phyloP scores from a whole-genome alignment of 2,113 vertebrate genomes.

The Brevimyrus niger region DNA sequence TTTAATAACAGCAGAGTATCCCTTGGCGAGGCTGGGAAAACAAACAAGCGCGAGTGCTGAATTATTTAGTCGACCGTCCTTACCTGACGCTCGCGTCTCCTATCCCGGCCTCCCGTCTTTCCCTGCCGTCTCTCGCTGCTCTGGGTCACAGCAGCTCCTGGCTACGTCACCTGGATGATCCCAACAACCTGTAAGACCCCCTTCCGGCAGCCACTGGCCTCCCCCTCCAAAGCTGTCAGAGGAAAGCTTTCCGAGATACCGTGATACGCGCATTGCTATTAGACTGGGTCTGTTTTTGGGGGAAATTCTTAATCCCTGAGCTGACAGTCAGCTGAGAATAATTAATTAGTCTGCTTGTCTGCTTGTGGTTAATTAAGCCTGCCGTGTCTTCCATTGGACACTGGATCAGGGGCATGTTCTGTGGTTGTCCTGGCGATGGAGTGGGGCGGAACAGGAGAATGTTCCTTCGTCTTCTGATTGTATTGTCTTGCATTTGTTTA shows the following conservation, averaged over 20 bases:
- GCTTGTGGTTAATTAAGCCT: slow-evolving; percentile 31
- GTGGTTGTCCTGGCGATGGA: neutral
- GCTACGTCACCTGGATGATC: neutral
- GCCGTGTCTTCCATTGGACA: slow-evolving; percentile 25
- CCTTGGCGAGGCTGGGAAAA: neutral
- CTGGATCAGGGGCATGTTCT: neutral
- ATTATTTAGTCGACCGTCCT: neutral
- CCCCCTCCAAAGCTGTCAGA: too few relatives aligned
- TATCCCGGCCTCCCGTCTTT: neutral
- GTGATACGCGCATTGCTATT: neutral
- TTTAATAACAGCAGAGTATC: neutral
- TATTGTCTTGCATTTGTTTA: neutral
- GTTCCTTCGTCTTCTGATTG: too few relatives aligned
- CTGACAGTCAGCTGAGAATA: slow-evolving; percentile 21
- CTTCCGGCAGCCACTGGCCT: neutral
- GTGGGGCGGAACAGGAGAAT: neutral
- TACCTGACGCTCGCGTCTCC: neutral
- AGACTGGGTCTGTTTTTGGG: slow-evolving; percentile 8
- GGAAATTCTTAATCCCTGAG: slow-evolving; percentile 21
- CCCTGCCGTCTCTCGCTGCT: neutral
- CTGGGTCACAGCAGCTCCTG: neutral
- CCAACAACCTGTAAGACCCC: neutral
- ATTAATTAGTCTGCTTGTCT: slow-evolving; percentile 26
- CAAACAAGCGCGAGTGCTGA: neutral
- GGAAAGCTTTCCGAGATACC: neutral